Evolutionary conservation across 2,113 vertebrate species (phyloP).

Genomic region (Aphyosemion australe): DNA sequence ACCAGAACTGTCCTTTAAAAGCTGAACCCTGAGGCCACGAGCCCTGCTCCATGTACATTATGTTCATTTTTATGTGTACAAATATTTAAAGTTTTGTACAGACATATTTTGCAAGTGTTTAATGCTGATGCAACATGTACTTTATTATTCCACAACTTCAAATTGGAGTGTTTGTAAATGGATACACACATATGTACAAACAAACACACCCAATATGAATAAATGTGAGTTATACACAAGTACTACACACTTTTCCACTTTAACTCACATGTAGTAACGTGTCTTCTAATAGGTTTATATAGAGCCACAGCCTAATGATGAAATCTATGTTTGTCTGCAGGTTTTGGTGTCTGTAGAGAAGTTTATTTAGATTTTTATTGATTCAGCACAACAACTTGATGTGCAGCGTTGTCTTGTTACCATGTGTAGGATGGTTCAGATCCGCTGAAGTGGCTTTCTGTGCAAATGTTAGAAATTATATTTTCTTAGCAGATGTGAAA

Average conservation of each 20-base stretch:
- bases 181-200: conserved; percentile 42
- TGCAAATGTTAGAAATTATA: not conserved
- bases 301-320: not conserved
- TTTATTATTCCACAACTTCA: conserved; percentile 63
- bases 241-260: conserved; percentile 29
- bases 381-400: conserved; percentile 25
- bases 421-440: not conserved
- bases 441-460: not conserved
- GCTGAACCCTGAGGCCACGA: conserved; percentile 9
- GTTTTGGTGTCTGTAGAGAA: conserved; percentile 4
- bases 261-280: conserved; percentile 19
- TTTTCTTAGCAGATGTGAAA: not conserved
- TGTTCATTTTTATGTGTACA: conserved; percentile 62
- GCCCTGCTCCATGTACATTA: conserved; percentile 48
- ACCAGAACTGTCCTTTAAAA: conserved; percentile 32
- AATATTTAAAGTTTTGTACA: conserved; percentile 72
- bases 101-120: conserved; percentile 72
- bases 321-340: conserved; percentile 17
- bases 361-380: conserved; percentile 7
- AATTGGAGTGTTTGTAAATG: conserved; percentile 71
- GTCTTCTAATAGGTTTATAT: conserved; percentile 30
- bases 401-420: not conserved
- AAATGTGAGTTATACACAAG: conserved; percentile 36
- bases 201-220: conserved; percentile 39
- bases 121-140: conserved; percentile 56